These are phyloP conservation scores for Tinea trinotella DNA, from an alignment of 2,888 invertebrate species.

Conservation along the genomic window DNA sequence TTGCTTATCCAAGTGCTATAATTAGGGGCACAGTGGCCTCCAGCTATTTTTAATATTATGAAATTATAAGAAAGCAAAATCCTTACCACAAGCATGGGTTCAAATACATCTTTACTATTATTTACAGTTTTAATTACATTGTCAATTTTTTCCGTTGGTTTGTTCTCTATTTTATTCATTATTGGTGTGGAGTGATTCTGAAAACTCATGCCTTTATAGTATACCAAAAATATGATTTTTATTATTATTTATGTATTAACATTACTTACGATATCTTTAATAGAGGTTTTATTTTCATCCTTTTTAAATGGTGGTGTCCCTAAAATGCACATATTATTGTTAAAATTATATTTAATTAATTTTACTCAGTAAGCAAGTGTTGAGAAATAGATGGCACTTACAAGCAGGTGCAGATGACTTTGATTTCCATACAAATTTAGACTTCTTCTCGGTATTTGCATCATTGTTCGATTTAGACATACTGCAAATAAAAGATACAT, in stretches of 20 bases:
- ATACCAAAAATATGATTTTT: no score
- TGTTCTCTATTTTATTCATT: slow-evolving; percentile 22
- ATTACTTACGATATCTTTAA: slow-evolving; percentile 2
- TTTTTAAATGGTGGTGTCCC: slow-evolving; percentile 45
- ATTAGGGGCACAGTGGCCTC: no score
- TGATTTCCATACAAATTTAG: slow-evolving; percentile 50
- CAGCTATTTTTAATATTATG: no score
- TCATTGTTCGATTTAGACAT: background rate
- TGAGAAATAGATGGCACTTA: background rate
- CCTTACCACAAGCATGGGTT: slow-evolving; percentile 46
- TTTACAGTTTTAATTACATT: slow-evolving; percentile 17
- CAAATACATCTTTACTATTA: slow-evolving; percentile 33
- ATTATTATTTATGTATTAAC: no score
- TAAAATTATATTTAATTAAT: background rate
- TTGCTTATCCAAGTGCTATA: no score
- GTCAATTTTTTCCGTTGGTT: no score
- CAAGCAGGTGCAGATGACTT: slow-evolving; percentile 28
- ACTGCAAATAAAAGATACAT: background rate
- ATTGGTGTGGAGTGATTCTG: no score
- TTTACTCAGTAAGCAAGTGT: background rate
- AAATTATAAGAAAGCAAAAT: background rate
- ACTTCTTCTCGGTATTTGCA: slow-evolving; percentile 35
- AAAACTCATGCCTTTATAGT: no score
- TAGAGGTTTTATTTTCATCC: slow-evolving; percentile 19
- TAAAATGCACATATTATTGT: slow-evolving; percentile 26